A percentile compares a stretch with the other conserved stretches of the same genome.
phyloP scores from a whole-genome alignment of 2,888 invertebrate genomes.

The Drosophila pseudotakahashii region DNA sequence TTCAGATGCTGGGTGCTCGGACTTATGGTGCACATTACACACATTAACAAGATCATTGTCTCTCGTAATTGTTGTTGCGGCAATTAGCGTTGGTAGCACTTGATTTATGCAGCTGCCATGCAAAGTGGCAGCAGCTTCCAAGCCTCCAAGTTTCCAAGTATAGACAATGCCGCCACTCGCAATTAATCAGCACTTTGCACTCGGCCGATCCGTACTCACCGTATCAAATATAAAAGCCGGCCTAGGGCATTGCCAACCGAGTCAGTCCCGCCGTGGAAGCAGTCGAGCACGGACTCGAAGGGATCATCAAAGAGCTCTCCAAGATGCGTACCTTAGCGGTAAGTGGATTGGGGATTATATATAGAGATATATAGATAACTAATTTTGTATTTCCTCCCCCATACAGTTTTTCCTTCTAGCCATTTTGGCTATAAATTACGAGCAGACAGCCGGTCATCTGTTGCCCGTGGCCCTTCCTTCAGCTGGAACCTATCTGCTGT shows the following conservation, averaged over 20 bases:
- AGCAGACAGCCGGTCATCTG: constrained; percentile 44
- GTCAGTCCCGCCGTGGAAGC: constrained; percentile 54
- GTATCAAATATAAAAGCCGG: constrained; percentile 75
- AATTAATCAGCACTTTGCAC: constrained; percentile 53
- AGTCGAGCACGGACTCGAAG: constrained; percentile 42
- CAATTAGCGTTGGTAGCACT: constrained; percentile 62
- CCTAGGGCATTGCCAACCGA: constrained; percentile 54
- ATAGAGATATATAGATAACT: not conserved
- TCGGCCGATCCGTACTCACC: constrained; percentile 6
- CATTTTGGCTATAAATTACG: constrained; percentile 33
- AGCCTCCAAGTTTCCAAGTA: constrained; percentile 54
- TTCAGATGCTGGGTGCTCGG: constrained; percentile 3
- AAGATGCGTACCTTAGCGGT: constrained; percentile 56
- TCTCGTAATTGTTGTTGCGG: constrained; percentile 54
- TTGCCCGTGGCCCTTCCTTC: constrained; percentile 55
- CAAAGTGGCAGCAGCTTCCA: constrained; percentile 50
- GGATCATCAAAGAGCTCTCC: constrained; percentile 15
- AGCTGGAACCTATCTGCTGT: constrained; percentile 56
- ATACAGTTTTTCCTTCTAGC: constrained; percentile 56
- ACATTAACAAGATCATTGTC: constrained; percentile 49
- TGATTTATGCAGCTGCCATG: constrained; percentile 46
- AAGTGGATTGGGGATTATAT: constrained; percentile 12
- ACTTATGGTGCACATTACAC: constrained; percentile 31
- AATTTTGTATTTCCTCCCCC: not conserved
- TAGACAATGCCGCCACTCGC: constrained; percentile 52